Evolutionary conservation across 2,113 vertebrate genomes (phyloP).

Genomic region (Natator depressus): DNA sequence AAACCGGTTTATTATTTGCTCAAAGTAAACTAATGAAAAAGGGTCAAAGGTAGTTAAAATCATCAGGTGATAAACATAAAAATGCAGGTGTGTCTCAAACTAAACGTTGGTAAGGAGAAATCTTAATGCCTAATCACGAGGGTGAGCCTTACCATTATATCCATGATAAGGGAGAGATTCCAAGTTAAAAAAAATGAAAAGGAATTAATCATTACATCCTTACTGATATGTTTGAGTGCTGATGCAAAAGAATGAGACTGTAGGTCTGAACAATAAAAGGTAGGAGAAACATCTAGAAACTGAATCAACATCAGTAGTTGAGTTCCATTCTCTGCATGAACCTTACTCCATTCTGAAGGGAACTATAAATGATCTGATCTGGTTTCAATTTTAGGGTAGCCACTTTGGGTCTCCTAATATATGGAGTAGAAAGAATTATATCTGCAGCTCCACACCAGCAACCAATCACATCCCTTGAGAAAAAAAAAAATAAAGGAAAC

Average conservation of each 20-base stretch:
- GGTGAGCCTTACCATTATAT: neutral
- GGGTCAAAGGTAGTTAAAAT: neutral
- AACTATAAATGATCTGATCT: neutral
- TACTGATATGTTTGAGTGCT: neutral
- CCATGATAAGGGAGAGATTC: constrained; percentile 27
- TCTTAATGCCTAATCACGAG: neutral
- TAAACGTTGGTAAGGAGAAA: constrained; percentile 7
- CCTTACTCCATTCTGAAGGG: neutral
- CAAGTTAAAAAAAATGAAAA: neutral
- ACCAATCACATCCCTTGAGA: neutral
- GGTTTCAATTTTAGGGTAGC: neutral
- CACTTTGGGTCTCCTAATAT: too few relatives aligned
- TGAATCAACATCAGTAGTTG: accelerated
- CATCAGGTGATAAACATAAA: constrained; percentile 16
- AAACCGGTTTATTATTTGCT: constrained; percentile 22
- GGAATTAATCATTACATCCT: neutral
- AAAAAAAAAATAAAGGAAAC: neutral
- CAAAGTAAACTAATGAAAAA: constrained; percentile 48
- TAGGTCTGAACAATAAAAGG: neutral
- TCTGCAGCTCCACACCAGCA: too few relatives aligned
- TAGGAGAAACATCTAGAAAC: neutral
- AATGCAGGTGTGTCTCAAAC: constrained; percentile 50
- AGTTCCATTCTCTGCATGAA: neutral
- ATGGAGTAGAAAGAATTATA: too few relatives aligned
- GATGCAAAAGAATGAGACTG: neutral